These are phyloP conservation scores for Archaeoteleia sp. DNA, from an alignment of 2,888 invertebrate species.

Conservation along the genomic window DNA sequence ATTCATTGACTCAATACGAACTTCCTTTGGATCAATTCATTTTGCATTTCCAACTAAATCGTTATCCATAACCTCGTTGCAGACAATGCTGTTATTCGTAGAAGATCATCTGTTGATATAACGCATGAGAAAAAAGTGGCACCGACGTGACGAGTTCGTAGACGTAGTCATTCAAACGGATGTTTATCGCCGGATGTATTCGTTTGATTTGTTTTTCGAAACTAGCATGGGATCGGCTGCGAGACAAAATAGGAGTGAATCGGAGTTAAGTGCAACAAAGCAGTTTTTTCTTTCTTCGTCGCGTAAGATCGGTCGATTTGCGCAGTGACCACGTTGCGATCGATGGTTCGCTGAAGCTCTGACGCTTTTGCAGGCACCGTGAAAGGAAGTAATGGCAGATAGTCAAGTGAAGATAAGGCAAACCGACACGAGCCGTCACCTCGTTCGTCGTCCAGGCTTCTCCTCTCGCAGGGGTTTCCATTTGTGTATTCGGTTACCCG, in stretches of 20 bases:
- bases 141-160: neutral
- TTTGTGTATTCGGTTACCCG: conserved; percentile 66
- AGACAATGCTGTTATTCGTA: too few species aligned
- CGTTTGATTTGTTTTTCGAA: neutral
- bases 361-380: conserved; percentile 56
- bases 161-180: neutral
- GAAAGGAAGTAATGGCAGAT: conserved; percentile 68
- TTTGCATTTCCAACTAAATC: too few species aligned
- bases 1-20: too few species aligned
- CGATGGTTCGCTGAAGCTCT: conserved; percentile 31
- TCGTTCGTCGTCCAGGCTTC: conserved; percentile 57
- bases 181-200: conserved; percentile 8
- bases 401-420: conserved; percentile 64
- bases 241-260: neutral
- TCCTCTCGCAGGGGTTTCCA: conserved; percentile 60
- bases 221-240: conserved; percentile 1
- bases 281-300: neutral
- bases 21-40: too few species aligned
- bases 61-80: too few species aligned
- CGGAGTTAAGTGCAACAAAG: conserved; percentile 5
- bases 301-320: conserved; percentile 5
- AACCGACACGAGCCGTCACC: conserved; percentile 66
- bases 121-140: neutral
- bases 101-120: too few species aligned
- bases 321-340: conserved; percentile 16